Percentiles rank a stretch among this genome's conserved stretches.
phyloP scores from a whole-genome alignment of 2,797 vertebrate genomes.

The Sphenopsis melanotis region DNA sequence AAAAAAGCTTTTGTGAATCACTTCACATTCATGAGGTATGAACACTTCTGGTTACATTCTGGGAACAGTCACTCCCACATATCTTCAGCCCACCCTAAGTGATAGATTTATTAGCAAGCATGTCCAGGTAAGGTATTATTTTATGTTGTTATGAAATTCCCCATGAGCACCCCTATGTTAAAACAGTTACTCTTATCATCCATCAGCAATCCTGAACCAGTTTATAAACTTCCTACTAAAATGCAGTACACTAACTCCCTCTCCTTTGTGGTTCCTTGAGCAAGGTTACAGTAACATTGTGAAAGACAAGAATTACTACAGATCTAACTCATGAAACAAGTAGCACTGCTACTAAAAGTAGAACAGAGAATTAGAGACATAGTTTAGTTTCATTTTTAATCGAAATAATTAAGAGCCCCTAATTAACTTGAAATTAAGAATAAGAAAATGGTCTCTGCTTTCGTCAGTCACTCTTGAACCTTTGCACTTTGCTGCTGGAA shows the following conservation, averaged over 20 bases:
- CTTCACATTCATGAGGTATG: background rate
- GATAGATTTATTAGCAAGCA: background rate
- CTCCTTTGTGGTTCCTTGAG: background rate
- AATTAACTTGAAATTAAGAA: background rate
- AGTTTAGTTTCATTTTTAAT: background rate
- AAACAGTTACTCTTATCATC: background rate
- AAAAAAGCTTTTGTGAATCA: background rate
- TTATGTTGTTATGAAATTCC: background rate
- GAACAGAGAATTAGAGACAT: background rate
- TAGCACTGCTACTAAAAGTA: background rate
- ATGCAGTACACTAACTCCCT: background rate
- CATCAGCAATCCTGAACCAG: background rate
- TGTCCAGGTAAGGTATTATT: background rate
- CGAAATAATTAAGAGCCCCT: background rate
- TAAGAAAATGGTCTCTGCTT: background rate
- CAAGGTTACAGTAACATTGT: background rate
- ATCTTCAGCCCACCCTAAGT: background rate
- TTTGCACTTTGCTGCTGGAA: slow-evolving; percentile 24
- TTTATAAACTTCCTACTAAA: background rate
- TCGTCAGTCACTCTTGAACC: slow-evolving; percentile 28
- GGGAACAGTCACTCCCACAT: background rate
- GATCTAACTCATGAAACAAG: background rate
- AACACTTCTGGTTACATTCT: background rate
- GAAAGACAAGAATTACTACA: background rate
- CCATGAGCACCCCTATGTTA: background rate